These are phyloP conservation scores for Turdus rufiventris DNA, from an alignment of 2,113 vertebrate genomes.

Conservation along the genomic window DNA sequence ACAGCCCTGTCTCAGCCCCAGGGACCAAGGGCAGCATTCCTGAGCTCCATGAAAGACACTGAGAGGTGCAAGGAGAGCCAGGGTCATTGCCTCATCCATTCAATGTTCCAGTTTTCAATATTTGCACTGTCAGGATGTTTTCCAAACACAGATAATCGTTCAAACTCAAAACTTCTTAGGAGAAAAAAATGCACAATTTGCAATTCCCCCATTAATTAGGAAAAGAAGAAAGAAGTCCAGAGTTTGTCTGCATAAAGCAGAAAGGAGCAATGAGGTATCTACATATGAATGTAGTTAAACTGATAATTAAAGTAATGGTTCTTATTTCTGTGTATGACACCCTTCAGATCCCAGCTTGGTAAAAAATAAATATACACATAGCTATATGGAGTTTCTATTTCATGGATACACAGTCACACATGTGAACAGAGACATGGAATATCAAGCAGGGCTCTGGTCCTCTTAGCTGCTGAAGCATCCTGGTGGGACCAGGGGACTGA, in stretches of 20 bases:
- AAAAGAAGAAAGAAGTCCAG: background rate
- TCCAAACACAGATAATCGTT: background rate
- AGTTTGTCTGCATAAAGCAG: background rate
- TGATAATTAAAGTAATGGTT: background rate
- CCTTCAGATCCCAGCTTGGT: background rate
- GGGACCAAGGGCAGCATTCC: fast-evolving
- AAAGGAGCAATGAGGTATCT: background rate
- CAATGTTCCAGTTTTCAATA: background rate
- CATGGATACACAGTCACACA: background rate
- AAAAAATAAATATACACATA: background rate
- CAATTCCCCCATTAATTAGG: background rate
- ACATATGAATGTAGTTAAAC: background rate
- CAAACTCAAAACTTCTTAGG: background rate
- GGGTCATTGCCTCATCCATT: background rate
- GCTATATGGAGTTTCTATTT: background rate
- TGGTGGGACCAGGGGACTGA: background rate
- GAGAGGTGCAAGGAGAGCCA: background rate
- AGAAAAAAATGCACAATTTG: background rate
- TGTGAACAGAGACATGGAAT: background rate
- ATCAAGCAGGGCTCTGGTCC: background rate
- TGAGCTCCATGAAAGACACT: fast-evolving
- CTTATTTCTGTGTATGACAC: background rate
- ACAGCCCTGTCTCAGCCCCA: background rate
- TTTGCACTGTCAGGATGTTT: background rate
- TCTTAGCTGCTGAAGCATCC: background rate